Evolutionary conservation across 2,888 invertebrate species (phyloP).

Genomic region (Xestoiulus laeticollis): DNA sequence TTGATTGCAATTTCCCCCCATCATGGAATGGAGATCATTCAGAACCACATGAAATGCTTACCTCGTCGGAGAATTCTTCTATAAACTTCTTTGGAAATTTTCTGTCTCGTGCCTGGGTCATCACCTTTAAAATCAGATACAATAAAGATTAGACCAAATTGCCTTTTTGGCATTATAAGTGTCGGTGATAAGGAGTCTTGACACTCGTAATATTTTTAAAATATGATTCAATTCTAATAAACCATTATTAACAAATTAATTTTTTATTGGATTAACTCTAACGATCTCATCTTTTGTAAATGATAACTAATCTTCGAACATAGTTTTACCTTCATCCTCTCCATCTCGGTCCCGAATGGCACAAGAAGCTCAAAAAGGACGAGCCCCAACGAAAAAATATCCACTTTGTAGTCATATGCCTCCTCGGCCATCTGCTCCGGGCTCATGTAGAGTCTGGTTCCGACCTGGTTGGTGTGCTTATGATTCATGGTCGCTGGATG

Average conservation of each 20-base stretch:
- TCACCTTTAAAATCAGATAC: slow-evolving; percentile 53
- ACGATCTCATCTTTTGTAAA: too few relatives aligned
- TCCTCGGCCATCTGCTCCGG: slow-evolving; percentile 80
- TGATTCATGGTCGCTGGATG: slow-evolving; percentile 48
- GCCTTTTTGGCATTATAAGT: not conserved
- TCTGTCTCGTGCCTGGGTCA: slow-evolving; percentile 72
- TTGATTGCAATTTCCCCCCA: not conserved
- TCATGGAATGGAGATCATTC: not conserved
- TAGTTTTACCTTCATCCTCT: slow-evolving; percentile 73
- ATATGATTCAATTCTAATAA: not conserved
- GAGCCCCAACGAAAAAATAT: slow-evolving; percentile 92
- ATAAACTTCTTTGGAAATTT: slow-evolving; percentile 77
- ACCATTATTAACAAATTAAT: too few relatives aligned
- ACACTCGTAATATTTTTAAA: too few relatives aligned
- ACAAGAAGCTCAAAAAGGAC: slow-evolving; percentile 92
- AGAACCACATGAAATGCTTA: slow-evolving; percentile 62
- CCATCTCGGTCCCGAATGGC: slow-evolving; percentile 91
- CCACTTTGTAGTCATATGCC: slow-evolving; percentile 86
- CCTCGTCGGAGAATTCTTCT: slow-evolving; percentile 75
- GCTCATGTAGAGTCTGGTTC: slow-evolving; percentile 97
- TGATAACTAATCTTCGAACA: not conserved
- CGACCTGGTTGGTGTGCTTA: slow-evolving; percentile 73
- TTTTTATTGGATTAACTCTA: too few relatives aligned
- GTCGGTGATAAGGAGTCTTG: too few relatives aligned
- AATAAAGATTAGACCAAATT: not conserved